Conservation (phyloP, 2,888 invertebrate genomes). For the Thumatha senex region DNA sequence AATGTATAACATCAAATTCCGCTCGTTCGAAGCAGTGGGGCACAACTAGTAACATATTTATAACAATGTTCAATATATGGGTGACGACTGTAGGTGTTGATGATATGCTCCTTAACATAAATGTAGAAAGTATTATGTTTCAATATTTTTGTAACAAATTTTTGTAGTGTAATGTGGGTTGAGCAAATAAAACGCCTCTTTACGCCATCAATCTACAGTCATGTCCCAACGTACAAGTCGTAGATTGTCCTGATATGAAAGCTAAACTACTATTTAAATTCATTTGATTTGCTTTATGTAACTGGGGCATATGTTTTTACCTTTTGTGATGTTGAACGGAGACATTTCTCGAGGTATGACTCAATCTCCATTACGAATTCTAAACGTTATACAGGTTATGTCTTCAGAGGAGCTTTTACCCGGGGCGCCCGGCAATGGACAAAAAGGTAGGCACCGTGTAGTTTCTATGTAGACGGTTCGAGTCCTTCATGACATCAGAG, state of each 20-base stretch:
- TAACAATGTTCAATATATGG: too few relatives aligned
- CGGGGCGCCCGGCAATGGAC: too few relatives aligned
- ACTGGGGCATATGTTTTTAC: slow-evolving; percentile 16
- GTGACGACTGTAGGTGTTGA: not conserved
- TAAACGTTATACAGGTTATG: not conserved
- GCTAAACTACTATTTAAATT: slow-evolving; percentile 40
- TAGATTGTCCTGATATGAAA: slow-evolving; percentile 30
- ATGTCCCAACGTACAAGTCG: slow-evolving; percentile 16
- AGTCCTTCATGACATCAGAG: too few relatives aligned
- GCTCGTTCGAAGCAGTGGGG: too few relatives aligned
- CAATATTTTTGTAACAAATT: slow-evolving; percentile 26
- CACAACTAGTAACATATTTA: too few relatives aligned
- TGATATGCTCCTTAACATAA: not conserved
- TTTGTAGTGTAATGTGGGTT: slow-evolving; percentile 26
- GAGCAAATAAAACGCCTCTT: slow-evolving; percentile 30
- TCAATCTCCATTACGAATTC: slow-evolving; percentile 6
- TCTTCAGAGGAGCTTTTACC: too few relatives aligned
- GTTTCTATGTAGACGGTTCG: too few relatives aligned
- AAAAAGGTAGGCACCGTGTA: too few relatives aligned
- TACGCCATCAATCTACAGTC: slow-evolving; percentile 27
- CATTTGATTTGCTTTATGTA: slow-evolving; percentile 27
- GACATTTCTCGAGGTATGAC: not conserved
- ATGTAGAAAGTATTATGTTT: not conserved
- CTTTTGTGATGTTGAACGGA: slow-evolving; percentile 3
- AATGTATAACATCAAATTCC: too few relatives aligned